These are phyloP conservation scores for Anarsia innoxiella DNA, from an alignment of 2,888 invertebrate genomes.

Conservation along the genomic window DNA sequence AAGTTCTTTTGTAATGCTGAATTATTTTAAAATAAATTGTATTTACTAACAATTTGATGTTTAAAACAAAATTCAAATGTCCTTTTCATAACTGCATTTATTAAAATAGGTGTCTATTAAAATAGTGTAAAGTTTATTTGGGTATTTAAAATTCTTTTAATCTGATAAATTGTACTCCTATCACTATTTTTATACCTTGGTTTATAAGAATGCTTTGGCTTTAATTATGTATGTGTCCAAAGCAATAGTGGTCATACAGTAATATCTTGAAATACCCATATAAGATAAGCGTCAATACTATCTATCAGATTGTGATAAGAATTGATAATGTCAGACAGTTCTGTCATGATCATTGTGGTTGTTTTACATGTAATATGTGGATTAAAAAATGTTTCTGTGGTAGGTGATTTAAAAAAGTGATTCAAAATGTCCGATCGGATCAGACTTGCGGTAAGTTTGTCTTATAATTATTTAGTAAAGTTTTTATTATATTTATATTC, in stretches of 20 bases:
- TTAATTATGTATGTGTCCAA: no score
- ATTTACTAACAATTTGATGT: conserved; percentile 41
- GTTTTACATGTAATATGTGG: conserved; percentile 28
- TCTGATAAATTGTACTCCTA: no score
- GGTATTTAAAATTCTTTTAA: no score
- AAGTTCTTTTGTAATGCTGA: conserved; percentile 66
- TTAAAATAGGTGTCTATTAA: no score
- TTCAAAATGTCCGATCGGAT: conserved; percentile 50
- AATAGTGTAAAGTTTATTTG: no score
- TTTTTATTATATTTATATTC: not conserved
- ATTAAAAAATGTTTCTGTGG: conserved; percentile 30
- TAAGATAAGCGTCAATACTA: conserved; percentile 39
- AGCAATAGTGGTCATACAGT: no score
- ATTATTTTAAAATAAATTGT: conserved; percentile 67
- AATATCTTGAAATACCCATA: conserved; percentile 49
- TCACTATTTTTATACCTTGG: no score
- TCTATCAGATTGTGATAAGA: conserved; percentile 47
- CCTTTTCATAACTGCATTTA: no score
- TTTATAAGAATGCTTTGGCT: no score
- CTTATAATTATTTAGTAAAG: not conserved
- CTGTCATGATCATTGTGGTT: conserved; percentile 29
- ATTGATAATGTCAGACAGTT: conserved; percentile 50
- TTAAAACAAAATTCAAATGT: no score
- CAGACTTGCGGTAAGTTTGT: conserved; percentile 51
- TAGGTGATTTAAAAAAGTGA: conserved; percentile 42